These are phyloP conservation scores for Chrysolina oricalcia DNA, from an alignment of 2,888 invertebrate genomes.

Conservation along the genomic window DNA sequence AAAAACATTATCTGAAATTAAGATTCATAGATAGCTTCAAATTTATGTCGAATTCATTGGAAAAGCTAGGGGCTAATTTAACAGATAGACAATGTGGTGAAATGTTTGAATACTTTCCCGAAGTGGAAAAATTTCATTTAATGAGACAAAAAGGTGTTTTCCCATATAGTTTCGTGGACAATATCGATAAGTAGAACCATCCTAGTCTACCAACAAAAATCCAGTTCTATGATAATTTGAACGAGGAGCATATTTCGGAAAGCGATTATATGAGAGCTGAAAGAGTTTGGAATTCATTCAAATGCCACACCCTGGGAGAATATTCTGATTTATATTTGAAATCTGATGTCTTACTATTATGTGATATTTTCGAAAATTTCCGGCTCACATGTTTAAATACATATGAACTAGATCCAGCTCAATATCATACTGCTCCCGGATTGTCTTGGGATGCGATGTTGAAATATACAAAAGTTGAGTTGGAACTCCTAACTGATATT, in stretches of 20 bases:
- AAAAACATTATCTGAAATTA: not conserved
- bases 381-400: too few relatives aligned
- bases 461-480: too few relatives aligned
- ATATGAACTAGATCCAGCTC: too few relatives aligned
- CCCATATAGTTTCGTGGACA: not conserved
- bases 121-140: too few relatives aligned
- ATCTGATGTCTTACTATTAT: too few relatives aligned
- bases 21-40: constrained; percentile 8
- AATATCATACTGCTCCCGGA: too few relatives aligned
- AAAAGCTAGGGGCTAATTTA: not conserved
- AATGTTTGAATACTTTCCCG: too few relatives aligned
- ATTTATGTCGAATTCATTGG: too few relatives aligned
- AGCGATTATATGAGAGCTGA: constrained; percentile 18
- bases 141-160: constrained; percentile 10
- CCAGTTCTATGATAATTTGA: too few relatives aligned
- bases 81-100: not conserved
- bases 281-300: constrained; percentile 23
- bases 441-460: too few relatives aligned
- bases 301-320: constrained; percentile 9
- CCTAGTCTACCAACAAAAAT: not conserved
- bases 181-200: not conserved
- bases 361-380: too few relatives aligned
- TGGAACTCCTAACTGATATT: too few relatives aligned
- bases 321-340: constrained; percentile 27
- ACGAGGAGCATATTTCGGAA: constrained; percentile 19